A percentile compares a stretch with the other conserved stretches of the same genome.
These are phyloP conservation scores for Neomorphus geoffroyi DNA, from an alignment of 2,797 vertebrate genomes.

Conservation along the genomic window DNA sequence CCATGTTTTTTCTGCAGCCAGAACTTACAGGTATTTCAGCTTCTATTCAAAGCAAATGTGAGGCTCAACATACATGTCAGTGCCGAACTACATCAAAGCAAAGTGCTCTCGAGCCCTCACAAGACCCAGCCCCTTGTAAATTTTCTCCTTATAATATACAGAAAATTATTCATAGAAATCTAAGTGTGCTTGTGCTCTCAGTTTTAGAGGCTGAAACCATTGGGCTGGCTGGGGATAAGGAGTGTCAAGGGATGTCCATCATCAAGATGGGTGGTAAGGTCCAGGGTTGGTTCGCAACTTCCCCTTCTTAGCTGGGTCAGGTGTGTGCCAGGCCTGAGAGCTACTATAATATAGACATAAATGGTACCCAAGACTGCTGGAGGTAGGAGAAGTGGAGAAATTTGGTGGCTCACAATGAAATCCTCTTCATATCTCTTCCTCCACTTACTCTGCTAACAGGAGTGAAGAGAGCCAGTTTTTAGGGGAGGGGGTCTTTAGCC, in stretches of 20 bases:
- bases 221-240: neutral
- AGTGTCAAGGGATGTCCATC: neutral
- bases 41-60: neutral
- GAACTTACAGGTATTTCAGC: neutral
- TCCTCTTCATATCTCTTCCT: neutral
- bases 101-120: neutral
- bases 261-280: neutral
- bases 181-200: neutral
- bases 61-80: neutral
- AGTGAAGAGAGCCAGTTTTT: neutral
- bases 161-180: neutral
- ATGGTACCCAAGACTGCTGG: no score
- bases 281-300: neutral
- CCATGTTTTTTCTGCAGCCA: neutral
- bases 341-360: neutral
- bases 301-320: neutral
- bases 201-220: neutral
- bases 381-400: neutral
- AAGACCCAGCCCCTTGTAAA: neutral
- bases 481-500: neutral
- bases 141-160: neutral
- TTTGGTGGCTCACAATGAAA: neutral
- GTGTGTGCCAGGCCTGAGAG: neutral
- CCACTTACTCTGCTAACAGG: neutral
- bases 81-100: neutral